Percentiles rank a stretch among this genome's conserved stretches.
These are phyloP conservation scores for Dipus sagitta DNA, from an alignment of 2,797 vertebrate species.

Conservation along the genomic window DNA sequence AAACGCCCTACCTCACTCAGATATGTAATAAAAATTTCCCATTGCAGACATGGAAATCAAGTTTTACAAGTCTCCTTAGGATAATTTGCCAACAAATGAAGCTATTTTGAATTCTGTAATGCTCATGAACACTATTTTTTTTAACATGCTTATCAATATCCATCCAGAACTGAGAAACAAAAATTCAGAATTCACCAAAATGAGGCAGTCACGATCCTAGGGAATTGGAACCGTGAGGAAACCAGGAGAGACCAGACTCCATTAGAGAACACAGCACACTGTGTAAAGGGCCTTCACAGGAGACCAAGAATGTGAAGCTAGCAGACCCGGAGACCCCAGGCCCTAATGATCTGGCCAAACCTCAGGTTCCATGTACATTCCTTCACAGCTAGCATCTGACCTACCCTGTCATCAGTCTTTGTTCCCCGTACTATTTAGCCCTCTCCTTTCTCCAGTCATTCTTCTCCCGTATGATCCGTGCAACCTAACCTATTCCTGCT, in stretches of 20 bases:
- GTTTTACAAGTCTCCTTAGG: neutral
- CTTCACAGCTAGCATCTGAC: constrained; percentile 66
- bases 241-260: neutral
- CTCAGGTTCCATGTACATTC: constrained; percentile 67
- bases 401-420: constrained; percentile 73
- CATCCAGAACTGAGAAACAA: neutral
- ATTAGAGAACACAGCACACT: constrained; percentile 19
- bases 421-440: constrained; percentile 51
- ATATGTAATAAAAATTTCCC: neutral
- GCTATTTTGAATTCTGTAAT: constrained; percentile 1
- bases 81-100: constrained; percentile 6
- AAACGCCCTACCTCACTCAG: constrained; percentile 10
- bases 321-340: neutral
- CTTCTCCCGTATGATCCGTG: constrained; percentile 1
- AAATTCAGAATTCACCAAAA: constrained; percentile 17
- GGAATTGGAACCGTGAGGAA: neutral
- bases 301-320: constrained; percentile 34
- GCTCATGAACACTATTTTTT: neutral
- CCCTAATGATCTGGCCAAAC: neutral
- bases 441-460: constrained; percentile 52
- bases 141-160: neutral
- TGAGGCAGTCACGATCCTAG: neutral
- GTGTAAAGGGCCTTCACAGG: neutral
- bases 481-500: constrained; percentile 24
- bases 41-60: neutral